phyloP scores from a whole-genome alignment of 2,888 invertebrate species.

The Zonitis immaculata region DNA sequence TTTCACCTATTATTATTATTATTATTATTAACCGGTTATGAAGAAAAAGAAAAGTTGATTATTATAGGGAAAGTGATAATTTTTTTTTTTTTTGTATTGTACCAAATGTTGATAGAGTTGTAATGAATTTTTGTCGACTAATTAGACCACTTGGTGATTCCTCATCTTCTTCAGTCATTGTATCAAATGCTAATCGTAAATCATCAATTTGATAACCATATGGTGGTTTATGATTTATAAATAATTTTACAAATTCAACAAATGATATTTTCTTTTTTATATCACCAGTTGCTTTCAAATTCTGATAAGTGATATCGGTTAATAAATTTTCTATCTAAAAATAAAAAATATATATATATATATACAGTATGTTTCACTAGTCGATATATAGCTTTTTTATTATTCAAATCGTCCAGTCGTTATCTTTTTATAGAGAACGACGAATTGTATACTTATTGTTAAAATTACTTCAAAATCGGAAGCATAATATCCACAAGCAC shows the following conservation, averaged over 20 bases:
- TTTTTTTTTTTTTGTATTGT: too few relatives aligned
- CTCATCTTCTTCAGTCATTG: constrained; percentile 31
- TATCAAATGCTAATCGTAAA: constrained; percentile 51
- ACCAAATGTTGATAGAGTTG: constrained; percentile 30
- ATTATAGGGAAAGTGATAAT: too few relatives aligned
- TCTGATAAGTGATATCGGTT: constrained; percentile 54
- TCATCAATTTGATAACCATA: constrained; percentile 51
- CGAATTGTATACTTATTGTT: too few relatives aligned
- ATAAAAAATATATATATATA: too few relatives aligned
- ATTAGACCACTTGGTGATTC: constrained; percentile 21
- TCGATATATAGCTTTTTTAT: too few relatives aligned
- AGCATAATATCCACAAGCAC: constrained; percentile 71
- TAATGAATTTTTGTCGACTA: constrained; percentile 29
- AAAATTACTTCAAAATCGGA: constrained; percentile 66
- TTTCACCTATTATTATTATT: too few relatives aligned
- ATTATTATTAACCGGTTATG: too few relatives aligned
- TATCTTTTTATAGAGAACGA: too few relatives aligned
- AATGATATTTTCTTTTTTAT: constrained; percentile 58
- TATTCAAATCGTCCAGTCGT: too few relatives aligned
- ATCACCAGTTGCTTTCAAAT: constrained; percentile 50
- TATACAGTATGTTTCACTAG: too few relatives aligned
- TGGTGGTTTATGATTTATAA: constrained; percentile 62
- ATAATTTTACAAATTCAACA: constrained; percentile 61
- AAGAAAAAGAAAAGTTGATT: too few relatives aligned
- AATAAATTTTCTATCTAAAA: constrained; percentile 60